Percentiles rank a stretch among this genome's conserved stretches.
Conservation (phyloP, 1,140 invertebrate genomes). For the Doryteuthis pealeii region DNA sequence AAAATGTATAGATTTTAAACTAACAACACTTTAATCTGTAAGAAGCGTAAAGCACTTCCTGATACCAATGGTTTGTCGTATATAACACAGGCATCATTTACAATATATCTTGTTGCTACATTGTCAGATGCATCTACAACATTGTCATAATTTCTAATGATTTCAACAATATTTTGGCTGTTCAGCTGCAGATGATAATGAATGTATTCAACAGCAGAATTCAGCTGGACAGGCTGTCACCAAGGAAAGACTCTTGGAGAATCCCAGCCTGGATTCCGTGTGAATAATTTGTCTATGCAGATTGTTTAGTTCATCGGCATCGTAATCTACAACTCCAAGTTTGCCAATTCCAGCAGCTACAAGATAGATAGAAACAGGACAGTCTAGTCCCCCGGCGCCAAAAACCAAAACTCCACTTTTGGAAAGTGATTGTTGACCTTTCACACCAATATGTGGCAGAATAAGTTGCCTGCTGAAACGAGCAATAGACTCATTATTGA, state of each 20-base stretch:
- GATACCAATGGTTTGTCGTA: conserved; percentile 77
- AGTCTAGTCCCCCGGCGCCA: conserved; percentile 94
- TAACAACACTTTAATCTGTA: conserved; percentile 90
- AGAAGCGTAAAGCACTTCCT: conserved; percentile 89
- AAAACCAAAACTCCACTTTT: conserved; percentile 81
- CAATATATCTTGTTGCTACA: conserved; percentile 82
- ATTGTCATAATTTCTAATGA: conserved; percentile 80
- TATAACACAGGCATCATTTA: conserved; percentile 90
- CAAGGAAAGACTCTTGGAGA: conserved; percentile 78
- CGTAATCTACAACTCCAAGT: conserved; percentile 92
- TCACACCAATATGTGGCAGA: conserved; percentile 74
- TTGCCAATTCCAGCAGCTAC: conserved; percentile 85
- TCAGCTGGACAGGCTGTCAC: conserved; percentile 72
- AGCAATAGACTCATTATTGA: conserved; percentile 69
- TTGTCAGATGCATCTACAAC: conserved; percentile 96
- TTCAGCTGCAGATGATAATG: conserved; percentile 74
- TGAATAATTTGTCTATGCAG: conserved; percentile 93
- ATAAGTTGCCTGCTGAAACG: conserved; percentile 91
- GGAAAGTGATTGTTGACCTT: conserved; percentile 78
- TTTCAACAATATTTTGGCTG: conserved; percentile 74
- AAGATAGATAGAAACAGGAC: conserved; percentile 86
- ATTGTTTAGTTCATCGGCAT: conserved; percentile 89
- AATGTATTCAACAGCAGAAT: conserved; percentile 72
- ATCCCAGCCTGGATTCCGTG: conserved; percentile 69
- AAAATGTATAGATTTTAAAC: no score